These are phyloP conservation scores for Procambarus clarkii DNA, from an alignment of 1,140 invertebrate species.

Conservation along the genomic window DNA sequence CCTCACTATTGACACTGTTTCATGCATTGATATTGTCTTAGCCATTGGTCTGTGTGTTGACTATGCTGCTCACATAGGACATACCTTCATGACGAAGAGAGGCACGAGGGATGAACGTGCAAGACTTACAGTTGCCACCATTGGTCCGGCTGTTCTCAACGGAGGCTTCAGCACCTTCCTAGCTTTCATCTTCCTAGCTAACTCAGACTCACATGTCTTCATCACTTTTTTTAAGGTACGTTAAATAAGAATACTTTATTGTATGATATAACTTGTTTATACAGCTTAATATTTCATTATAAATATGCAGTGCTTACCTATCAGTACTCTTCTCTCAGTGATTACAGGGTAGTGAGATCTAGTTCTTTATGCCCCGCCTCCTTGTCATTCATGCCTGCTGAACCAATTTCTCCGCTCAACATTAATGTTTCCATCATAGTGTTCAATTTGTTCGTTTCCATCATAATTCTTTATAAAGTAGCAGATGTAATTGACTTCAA, in stretches of 20 bases:
- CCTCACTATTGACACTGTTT: constrained; percentile 89
- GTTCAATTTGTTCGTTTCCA: too few relatives aligned
- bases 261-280: too few relatives aligned
- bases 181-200: constrained; percentile 84
- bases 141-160: constrained; percentile 87
- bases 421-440: too few relatives aligned
- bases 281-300: too few relatives aligned
- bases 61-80: constrained; percentile 88
- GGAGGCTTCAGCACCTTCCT: constrained; percentile 88
- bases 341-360: too few relatives aligned
- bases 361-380: too few relatives aligned
- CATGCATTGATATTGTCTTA: constrained; percentile 88
- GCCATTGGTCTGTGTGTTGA: constrained; percentile 93
- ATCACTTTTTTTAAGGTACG: constrained; percentile 85
- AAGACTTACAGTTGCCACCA: constrained; percentile 83
- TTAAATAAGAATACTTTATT: neutral
- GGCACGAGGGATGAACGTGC: constrained; percentile 81
- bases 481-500: too few relatives aligned
- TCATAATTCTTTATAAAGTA: too few relatives aligned
- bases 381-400: too few relatives aligned
- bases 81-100: constrained; percentile 83
- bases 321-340: too few relatives aligned
- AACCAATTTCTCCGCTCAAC: too few relatives aligned
- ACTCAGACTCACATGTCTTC: constrained; percentile 87
- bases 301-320: too few relatives aligned